phyloP scores from a whole-genome alignment of 2,888 invertebrate genomes.

The Zeuzera pyrina region DNA sequence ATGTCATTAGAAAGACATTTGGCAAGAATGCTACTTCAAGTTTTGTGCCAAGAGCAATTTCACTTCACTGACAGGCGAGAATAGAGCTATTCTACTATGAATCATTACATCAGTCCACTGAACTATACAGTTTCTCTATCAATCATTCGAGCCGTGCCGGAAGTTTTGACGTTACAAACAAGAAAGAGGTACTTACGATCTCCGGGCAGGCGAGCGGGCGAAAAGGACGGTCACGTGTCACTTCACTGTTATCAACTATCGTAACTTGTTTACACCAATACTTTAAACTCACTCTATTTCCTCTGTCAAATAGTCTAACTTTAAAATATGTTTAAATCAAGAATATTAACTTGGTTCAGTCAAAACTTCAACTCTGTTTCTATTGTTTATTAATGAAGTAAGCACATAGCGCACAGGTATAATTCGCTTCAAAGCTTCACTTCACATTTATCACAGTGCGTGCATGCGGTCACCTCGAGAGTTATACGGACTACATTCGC shows the following conservation, averaged over 20 bases:
- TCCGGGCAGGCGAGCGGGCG: slow-evolving; percentile 11
- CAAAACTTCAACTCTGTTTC: too few species aligned
- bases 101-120: slow-evolving; percentile 6
- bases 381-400: too few species aligned
- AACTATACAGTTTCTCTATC: slow-evolving; percentile 18
- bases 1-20: slow-evolving; percentile 17
- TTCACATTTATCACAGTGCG: too few species aligned
- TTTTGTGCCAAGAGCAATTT: slow-evolving; percentile 12
- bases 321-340: too few species aligned
- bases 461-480: too few species aligned
- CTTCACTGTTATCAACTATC: slow-evolving; percentile 36
- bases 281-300: too few species aligned
- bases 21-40: slow-evolving; percentile 11
- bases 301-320: too few species aligned
- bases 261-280: too few species aligned
- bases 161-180: slow-evolving; percentile 20
- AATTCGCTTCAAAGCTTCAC: too few species aligned
- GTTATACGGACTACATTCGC: too few species aligned
- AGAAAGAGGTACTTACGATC: slow-evolving; percentile 25
- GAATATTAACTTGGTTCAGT: too few species aligned
- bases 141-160: slow-evolving; percentile 17
- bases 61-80: slow-evolving; percentile 4
- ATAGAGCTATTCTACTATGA: slow-evolving; percentile 8
- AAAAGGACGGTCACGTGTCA: slow-evolving; percentile 25
- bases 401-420: too few species aligned